These are phyloP conservation scores for Miniopterus natalensis DNA, from an alignment of 2,113 vertebrate genomes.

Conservation along the genomic window DNA sequence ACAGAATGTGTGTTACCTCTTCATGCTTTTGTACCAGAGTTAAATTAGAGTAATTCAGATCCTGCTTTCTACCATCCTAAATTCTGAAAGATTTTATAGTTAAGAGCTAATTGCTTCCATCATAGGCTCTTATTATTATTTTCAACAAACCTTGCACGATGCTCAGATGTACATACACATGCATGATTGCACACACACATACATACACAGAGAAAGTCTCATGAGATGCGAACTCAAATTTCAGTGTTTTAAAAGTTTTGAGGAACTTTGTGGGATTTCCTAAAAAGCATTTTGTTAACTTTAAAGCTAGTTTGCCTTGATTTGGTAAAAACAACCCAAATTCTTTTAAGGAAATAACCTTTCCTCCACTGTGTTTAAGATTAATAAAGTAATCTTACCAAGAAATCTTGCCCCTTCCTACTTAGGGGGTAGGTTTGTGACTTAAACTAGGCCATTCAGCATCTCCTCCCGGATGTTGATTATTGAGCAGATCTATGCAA, in stretches of 20 bases:
- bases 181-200: neutral
- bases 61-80: neutral
- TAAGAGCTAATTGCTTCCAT: neutral
- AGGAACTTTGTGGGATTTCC: neutral
- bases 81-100: neutral
- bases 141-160: neutral
- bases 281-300: neutral
- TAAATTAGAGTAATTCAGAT: neutral
- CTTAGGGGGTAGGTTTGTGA: neutral
- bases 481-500: neutral
- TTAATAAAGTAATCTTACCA: neutral
- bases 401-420: neutral
- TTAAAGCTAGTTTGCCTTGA: neutral
- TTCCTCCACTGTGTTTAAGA: neutral
- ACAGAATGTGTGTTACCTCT: neutral
- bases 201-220: neutral
- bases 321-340: neutral
- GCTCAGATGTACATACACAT: neutral
- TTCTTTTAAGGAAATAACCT: neutral
- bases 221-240: neutral
- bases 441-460: neutral
- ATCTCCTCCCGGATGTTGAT: neutral
- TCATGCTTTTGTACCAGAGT: neutral
- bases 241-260: constrained; percentile 2
- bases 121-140: neutral